A percentile compares a stretch with the other conserved stretches of the same genome.
phyloP scores from a whole-genome alignment of 2,797 vertebrate species.

The Melanotaenia trifasciata region DNA sequence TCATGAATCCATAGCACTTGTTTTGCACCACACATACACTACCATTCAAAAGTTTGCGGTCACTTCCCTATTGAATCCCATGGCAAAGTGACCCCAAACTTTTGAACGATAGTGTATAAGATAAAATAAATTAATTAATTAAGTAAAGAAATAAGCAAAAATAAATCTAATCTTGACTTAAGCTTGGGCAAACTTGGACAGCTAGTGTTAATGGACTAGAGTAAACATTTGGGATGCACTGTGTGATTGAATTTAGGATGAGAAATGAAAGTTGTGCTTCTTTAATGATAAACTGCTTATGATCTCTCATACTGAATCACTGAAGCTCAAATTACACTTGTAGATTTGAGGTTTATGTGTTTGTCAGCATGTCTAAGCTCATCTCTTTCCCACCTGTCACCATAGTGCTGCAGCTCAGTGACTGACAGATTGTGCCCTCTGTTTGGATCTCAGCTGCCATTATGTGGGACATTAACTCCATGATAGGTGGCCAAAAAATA shows the following conservation, averaged over 20 bases:
- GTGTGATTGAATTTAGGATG: conserved; percentile 41
- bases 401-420: conserved; percentile 61
- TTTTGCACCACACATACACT: conserved; percentile 50
- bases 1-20: conserved; percentile 32
- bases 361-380: conserved; percentile 30
- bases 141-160: not conserved
- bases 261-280: conserved; percentile 31
- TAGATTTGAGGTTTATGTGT: conserved; percentile 26
- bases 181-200: conserved; percentile 29
- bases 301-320: not conserved
- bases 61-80: too few relatives aligned
- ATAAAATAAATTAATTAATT: not conserved
- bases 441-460: conserved; percentile 58
- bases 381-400: conserved; percentile 67
- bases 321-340: conserved; percentile 24
- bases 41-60: too few relatives aligned
- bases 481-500: conserved; percentile 59
- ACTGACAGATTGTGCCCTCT: conserved; percentile 70
- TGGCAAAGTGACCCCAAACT: too few relatives aligned
- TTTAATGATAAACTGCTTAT: conserved; percentile 58
- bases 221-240: conserved; percentile 41
- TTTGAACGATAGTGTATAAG: too few relatives aligned
- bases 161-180: not conserved
- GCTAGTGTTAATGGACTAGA: conserved; percentile 35
- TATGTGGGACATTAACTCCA: conserved; percentile 70